Base-by-base conservation (phyloP, 2,888 invertebrate species). In the Drosophila pegasa region DNA sequence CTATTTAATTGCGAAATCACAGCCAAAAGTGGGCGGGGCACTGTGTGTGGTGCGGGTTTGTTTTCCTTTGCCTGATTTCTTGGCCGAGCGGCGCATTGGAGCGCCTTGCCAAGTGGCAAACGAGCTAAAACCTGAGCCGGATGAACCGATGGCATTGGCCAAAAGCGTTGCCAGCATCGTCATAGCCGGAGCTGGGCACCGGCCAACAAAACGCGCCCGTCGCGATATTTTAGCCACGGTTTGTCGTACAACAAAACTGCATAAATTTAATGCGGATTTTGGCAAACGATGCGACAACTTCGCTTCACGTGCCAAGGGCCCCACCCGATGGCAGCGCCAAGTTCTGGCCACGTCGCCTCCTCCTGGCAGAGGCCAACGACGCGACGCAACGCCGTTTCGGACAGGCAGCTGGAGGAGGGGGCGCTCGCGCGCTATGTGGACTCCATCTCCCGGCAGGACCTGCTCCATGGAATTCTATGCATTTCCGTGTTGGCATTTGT, bases 261-360 rank as follows among this genome's bases (percentile, higher is more conserved):
- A 90, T 90, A 90, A 90, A 90, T 90, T 90, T 89, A 90, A 90
- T 90, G 90, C 88, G 83, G 69, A 89, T 90, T 90, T 90, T 90
- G 90, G 90, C 90, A 90, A 78, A 63, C 78, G 71, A 71, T 81
- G 80, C 75, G 82, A 80, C 86, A 87, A 78, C 77, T 75, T 65
- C 69, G 78, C 66, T 81, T 75, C 82, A 75, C 71, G 82, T 84
- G 87, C 83, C 87, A 84, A 78, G 68, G 59, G 18, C 14, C 31
- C 38, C 48, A 41, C 29, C 54, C 33, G 61, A 45, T 40, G 52
- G 31, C 51, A 58, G 47, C 29, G 76, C 66, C 78, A 78, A 68
- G 50, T 66, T 45, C 48, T 37, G 51, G 37, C 41, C 52, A 60
- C 18, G 31, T 20, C 48, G 48, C 2, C 43, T 43, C 25, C 25